Percentiles rank a stretch among this genome's conserved stretches.
These are phyloP conservation scores for Campylorhamphus procurvoides DNA, from an alignment of 2,113 vertebrate genomes.

Conservation along the genomic window DNA sequence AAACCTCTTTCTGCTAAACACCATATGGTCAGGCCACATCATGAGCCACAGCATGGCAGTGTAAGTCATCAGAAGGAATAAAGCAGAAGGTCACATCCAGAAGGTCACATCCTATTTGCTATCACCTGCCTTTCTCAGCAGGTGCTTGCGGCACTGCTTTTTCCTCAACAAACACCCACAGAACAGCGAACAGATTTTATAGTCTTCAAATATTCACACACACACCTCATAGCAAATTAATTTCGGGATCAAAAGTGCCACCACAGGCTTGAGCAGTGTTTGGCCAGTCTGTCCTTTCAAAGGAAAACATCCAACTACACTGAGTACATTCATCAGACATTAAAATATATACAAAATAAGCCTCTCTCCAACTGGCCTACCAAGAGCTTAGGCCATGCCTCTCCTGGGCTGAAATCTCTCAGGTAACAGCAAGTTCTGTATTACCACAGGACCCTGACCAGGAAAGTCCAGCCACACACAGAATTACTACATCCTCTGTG, in stretches of 20 bases:
- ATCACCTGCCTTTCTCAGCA: neutral
- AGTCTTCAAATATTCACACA: neutral
- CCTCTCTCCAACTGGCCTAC: neutral
- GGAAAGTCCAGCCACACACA: neutral
- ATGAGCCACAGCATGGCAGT: rapidly evolving
- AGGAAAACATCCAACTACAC: neutral
- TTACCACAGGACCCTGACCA: neutral
- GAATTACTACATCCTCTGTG: neutral
- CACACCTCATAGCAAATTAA: neutral
- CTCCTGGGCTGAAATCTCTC: neutral
- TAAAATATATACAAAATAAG: neutral
- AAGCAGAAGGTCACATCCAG: neutral
- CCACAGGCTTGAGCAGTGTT: neutral
- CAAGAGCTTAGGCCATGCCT: neutral
- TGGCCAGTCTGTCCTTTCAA: neutral
- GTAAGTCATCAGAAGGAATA: neutral
- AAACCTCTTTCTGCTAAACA: neutral
- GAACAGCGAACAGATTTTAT: neutral
- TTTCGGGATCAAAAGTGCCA: neutral
- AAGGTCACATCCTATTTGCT: neutral
- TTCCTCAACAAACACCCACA: neutral
- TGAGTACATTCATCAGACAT: neutral
- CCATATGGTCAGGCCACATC: neutral
- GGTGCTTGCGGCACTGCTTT: neutral
- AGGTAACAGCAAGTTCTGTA: neutral